phyloP scores from a whole-genome alignment of 2,113 vertebrate genomes.

The Zosterops pallidus region DNA sequence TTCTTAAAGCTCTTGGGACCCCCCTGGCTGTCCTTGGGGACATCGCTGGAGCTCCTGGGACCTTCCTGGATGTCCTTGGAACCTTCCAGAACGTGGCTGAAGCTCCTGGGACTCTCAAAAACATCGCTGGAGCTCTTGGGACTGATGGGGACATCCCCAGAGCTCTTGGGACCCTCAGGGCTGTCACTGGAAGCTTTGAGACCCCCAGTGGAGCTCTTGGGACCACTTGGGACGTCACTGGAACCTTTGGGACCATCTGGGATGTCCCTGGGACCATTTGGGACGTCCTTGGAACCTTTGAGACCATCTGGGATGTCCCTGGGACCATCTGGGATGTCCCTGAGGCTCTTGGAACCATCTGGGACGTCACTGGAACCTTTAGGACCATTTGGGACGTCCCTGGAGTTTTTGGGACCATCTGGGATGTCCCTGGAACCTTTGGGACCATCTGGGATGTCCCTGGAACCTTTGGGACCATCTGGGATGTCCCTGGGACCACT shows the following conservation, averaged over 20 bases:
- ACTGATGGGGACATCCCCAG: accelerated
- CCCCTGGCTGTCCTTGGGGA: no score
- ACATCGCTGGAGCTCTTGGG: neutral
- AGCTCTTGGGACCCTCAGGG: neutral
- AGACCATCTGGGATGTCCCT: no score
- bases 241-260: accelerated
- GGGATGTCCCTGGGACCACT: neutral
- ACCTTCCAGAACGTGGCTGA: accelerated
- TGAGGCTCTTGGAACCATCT: accelerated
- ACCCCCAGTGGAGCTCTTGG: no score
- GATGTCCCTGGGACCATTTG: accelerated
- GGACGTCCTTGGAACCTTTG: neutral
- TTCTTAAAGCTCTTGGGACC: no score
- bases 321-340: accelerated
- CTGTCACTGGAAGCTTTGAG: neutral
- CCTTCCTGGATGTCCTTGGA: accelerated
- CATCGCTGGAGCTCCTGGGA: no score
- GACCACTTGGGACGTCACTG: accelerated
- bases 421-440: no score
- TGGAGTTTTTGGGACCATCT: no score
- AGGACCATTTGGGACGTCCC: accelerated
- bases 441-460: neutral
- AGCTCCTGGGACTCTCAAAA: accelerated
- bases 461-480: no score
- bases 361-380: accelerated